phyloP scores from a whole-genome alignment of 2,888 invertebrate genomes.

The Tinea semifulvella region DNA sequence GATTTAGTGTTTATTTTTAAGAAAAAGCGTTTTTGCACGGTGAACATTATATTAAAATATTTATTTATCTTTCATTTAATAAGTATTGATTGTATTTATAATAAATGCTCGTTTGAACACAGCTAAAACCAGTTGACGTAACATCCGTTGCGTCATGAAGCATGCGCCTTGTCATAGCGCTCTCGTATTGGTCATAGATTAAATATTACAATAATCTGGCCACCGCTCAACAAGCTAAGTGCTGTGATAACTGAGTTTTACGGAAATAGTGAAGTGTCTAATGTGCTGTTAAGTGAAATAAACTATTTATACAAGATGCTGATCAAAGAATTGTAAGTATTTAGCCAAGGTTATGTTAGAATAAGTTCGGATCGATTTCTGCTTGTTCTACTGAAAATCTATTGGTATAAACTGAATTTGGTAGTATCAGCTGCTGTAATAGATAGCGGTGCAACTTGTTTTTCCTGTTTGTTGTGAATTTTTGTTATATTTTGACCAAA shows the following conservation, averaged over 20 bases:
- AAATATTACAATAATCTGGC: conserved; percentile 55
- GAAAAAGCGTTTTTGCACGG: no score
- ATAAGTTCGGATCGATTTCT: conserved; percentile 51
- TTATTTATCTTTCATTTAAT: not conserved
- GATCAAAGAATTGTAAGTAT: conserved; percentile 78
- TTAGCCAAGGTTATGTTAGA: conserved; percentile 41
- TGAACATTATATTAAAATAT: no score
- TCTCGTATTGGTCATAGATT: conserved; percentile 44
- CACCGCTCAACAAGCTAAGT: conserved; percentile 53
- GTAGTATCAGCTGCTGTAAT: conserved; percentile 29
- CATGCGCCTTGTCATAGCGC: conserved; percentile 68
- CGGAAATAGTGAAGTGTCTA: conserved; percentile 62
- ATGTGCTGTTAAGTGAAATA: conserved; percentile 59
- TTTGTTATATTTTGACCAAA: conserved; percentile 1
- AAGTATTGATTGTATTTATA: not conserved
- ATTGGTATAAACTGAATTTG: conserved; percentile 25
- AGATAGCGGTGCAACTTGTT: conserved; percentile 15
- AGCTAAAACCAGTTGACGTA: conserved; percentile 53
- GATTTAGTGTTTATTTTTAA: no score
- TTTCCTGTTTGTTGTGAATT: not conserved
- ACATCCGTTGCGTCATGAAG: conserved; percentile 71
- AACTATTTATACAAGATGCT: conserved; percentile 66
- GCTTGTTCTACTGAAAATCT: conserved; percentile 21
- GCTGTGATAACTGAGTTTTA: conserved; percentile 57
- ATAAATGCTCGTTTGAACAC: not conserved